Base-by-base conservation (phyloP, 2,113 vertebrate species). In the Sitta europaea region DNA sequence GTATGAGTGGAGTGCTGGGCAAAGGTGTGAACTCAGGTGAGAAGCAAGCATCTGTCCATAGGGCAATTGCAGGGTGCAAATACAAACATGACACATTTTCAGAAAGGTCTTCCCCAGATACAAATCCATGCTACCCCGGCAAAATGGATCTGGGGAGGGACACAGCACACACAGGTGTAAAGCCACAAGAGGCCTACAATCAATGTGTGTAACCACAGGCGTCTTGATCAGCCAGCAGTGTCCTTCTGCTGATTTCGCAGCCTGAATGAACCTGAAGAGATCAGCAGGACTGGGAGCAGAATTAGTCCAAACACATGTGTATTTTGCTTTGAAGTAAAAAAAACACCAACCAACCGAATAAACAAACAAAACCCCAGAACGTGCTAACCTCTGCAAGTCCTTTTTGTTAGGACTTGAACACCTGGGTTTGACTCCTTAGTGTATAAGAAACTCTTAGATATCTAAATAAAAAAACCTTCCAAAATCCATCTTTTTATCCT, bases 131-230 rank as follows among this genome's bases (percentile, higher is more conserved):
- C 14, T 40, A 77, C 11, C 11, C 19, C 7, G 31, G 33, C 20
- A 77, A 62, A 70, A 70, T 0, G 1, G 47, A 74, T 55, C 24
- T 4, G 4, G 22, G 17, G 13, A 48, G 40, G 13, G 25, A 58
- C n/a, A 74, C 13, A 53, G 29, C 24, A 54, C 7, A 50, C 9
- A 68, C 1, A 45, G 11, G 29, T 88, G 74, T 58, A 77, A 84
- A 80, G 35, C 6, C 36, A n/a, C 10, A 47, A 48, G 40, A 88
- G 12, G 7, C 12, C 33, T 22, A 9, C 65, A 53, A 54, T 11
- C 59, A 66, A 16, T 10, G 40, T 0, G 0, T 27, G 21, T 16
- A 19, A 71, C 24, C 3, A 2, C 0, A 68, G 38, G 22, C 23
- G 31, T 25, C 42, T 40, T 47, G 18, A 86, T 40, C 29, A 62